Percentiles rank a stretch among this genome's conserved stretches.
These are phyloP conservation scores for Drosophila melanosoma DNA, from an alignment of 2,888 invertebrate species.

Conservation along the genomic window DNA sequence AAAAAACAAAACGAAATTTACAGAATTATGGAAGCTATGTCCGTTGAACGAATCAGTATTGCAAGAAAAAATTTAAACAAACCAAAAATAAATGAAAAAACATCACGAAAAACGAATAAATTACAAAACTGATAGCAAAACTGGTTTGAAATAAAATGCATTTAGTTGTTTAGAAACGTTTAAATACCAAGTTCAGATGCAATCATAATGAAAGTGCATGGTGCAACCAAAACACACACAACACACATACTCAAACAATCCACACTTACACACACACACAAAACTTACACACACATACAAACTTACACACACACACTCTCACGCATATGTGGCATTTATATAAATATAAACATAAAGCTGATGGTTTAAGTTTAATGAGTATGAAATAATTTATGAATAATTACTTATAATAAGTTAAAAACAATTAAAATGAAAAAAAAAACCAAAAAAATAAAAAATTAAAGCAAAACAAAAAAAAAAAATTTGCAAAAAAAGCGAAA, in stretches of 20 bases:
- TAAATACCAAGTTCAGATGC: slow-evolving; percentile 19
- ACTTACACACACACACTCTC: slow-evolving; percentile 35
- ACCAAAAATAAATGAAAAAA: slow-evolving; percentile 5
- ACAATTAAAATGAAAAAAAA: slow-evolving; percentile 48
- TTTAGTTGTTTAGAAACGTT: slow-evolving; percentile 58
- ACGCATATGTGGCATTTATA: slow-evolving; percentile 73
- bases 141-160: slow-evolving; percentile 55
- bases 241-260: background rate
- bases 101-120: slow-evolving; percentile 3
- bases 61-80: slow-evolving; percentile 46
- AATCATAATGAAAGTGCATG: slow-evolving; percentile 23
- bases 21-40: slow-evolving; percentile 30
- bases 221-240: slow-evolving; percentile 11
- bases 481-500: slow-evolving; percentile 53
- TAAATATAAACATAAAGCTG: slow-evolving; percentile 69
- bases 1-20: slow-evolving; percentile 15
- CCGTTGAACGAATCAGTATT: slow-evolving; percentile 57
- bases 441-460: slow-evolving; percentile 26
- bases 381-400: slow-evolving; percentile 79
- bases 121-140: slow-evolving; percentile 18
- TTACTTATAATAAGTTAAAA: slow-evolving; percentile 64
- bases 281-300: background rate
- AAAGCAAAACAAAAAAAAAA: slow-evolving; percentile 49
- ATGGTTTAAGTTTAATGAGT: slow-evolving; percentile 78
- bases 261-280: slow-evolving; percentile 24